Conservation (phyloP, 2,797 vertebrate genomes). For the Oreortyx pictus region DNA sequence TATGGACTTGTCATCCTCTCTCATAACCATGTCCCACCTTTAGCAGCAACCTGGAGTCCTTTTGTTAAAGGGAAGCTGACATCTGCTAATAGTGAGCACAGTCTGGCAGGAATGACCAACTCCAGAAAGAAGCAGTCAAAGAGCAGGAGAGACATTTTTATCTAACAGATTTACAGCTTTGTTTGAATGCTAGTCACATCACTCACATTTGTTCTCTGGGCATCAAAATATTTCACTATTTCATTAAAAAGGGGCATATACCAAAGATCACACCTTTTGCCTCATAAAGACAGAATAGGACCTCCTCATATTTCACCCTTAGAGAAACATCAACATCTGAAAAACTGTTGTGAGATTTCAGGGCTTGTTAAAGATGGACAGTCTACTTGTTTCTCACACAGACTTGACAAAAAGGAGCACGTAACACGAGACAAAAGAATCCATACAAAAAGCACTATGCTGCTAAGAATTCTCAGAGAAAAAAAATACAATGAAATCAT, state of each 20-base stretch:
- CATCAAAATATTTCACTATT: not conserved
- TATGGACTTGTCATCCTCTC: not conserved
- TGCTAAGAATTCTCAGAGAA: not conserved
- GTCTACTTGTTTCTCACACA: not conserved
- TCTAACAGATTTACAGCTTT: not conserved
- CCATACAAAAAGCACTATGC: not conserved
- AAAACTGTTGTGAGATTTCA: not conserved
- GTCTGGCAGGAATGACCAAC: not conserved
- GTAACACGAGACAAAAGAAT: not conserved
- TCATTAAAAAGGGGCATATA: not conserved
- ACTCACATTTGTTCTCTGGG: not conserved
- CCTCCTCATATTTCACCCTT: not conserved
- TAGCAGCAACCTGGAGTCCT: not conserved
- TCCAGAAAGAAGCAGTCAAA: not conserved
- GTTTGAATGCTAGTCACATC: not conserved
- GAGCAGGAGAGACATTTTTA: not conserved
- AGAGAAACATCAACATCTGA: not conserved
- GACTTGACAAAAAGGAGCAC: not conserved
- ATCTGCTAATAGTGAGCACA: not conserved
- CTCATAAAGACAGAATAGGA: not conserved
- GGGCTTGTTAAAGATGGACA: not conserved
- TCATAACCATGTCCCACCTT: not conserved
- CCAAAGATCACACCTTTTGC: not conserved
- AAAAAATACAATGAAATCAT: not conserved
- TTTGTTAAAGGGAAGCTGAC: rapidly evolving